Evolutionary conservation across 2,113 vertebrate species (phyloP).

Genomic region (Podarcis muralis): DNA sequence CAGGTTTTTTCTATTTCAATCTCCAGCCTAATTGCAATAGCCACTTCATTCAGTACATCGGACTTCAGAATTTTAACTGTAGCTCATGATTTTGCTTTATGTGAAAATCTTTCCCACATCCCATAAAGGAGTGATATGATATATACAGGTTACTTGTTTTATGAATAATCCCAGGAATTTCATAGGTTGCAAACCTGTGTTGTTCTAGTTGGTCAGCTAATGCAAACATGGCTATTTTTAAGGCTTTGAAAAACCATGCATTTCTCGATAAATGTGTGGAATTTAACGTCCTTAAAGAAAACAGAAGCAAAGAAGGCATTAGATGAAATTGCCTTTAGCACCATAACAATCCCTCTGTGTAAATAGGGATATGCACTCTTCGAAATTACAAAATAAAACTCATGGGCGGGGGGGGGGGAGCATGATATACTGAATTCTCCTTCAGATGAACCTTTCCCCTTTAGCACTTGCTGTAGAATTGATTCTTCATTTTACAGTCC

Average conservation of each 20-base stretch:
- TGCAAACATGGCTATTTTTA: conserved; percentile 50
- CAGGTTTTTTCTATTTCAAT: neutral
- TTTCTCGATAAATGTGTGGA: neutral
- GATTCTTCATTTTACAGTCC: neutral
- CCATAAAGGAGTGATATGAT: neutral
- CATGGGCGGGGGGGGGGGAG: neutral
- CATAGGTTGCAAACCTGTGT: conserved; percentile 35
- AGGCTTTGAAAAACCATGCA: conserved; percentile 42
- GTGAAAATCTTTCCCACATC: neutral
- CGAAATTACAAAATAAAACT: conserved; percentile 23
- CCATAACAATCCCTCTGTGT: neutral
- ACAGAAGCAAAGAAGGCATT: conserved; percentile 11
- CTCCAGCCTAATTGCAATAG: neutral
- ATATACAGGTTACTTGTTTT: neutral
- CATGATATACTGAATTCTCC: neutral
- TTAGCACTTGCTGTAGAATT: neutral
- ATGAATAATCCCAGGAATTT: conserved; percentile 18
- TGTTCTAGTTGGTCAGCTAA: conserved; percentile 52
- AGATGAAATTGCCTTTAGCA: neutral
- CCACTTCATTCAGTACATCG: neutral
- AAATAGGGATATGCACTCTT: neutral
- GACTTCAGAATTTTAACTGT: neutral
- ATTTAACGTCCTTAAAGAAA: conserved; percentile 19
- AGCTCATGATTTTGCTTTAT: neutral
- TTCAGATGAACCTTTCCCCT: neutral